Evolutionary conservation across 2,797 vertebrate genomes (phyloP), one percentile per base, ranked within the genome.

Genomic region (Poeciliopsis paucimaculata): DNA sequence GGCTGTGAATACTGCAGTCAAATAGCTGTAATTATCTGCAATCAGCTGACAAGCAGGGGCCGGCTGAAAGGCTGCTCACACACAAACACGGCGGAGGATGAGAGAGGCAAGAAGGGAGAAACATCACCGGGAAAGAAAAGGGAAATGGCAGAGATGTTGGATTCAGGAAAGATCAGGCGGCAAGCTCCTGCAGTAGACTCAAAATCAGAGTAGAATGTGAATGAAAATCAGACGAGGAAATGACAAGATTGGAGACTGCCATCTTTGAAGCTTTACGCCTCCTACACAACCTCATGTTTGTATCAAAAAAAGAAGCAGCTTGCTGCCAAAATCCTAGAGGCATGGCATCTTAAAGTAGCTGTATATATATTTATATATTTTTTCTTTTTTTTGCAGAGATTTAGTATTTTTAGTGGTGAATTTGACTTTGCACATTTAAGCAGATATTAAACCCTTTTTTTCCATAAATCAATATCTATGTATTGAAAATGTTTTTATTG

Each of bases 11-110:
- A 90, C 91, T 88, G 91, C 91, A 93, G 91, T 94, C 93, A 94
- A 95, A 95, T 95, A 93, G 93, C 93, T 94, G 93, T 95, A 95
- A 95, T 95, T 95, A 95, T 94, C 89, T 91, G 89, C 94, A 94
- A 95, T 95, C 92, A 94, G 90, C 86, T 83, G 91, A 92, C 92
- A 93, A 94, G 88, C 84, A 87, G 89, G 84, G 91, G 91, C 89
- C 49, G 81, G 85, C 93, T 94, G 87, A 94, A 94, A 91, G 90
- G 88, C 93, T 89, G 85, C 90, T 88, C 90, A 75, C 90, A 88
- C 87, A 90, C 91, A 90, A 91, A 91, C 90, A 93, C 47, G 20
- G 86, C 39, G 23, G 31, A 87, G 82, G 47, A 75, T 62, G 70
- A 84, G 77, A 86, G 77, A 77, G 62, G 78, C 41, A 41, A 0